Evolutionary conservation across 2,888 invertebrate genomes (phyloP), one percentile per base, ranked within the genome.

Genomic region (Leptinotarsa tumamoca): DNA sequence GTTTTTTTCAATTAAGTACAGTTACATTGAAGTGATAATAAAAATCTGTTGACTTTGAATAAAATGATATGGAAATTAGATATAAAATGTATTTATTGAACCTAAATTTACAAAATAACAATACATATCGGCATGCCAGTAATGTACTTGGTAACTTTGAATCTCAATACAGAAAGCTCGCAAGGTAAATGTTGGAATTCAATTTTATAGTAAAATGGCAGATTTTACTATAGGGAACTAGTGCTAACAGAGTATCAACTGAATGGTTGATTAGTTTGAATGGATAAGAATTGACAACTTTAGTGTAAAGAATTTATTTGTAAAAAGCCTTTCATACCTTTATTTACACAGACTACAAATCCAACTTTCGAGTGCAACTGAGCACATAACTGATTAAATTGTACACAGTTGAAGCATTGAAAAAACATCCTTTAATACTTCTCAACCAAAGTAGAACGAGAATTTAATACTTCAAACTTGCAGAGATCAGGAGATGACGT

Each of bases 271-370:
- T n/a, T 72, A 27, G 15, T 49, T 66, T 58, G 68, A 78, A 78
- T 73, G 56, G 76, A 73, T 43, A 73, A 72, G 66, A 75, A 77
- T 75, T 77, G 68, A 77, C 54, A 63, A 73, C 71, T 76, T 81
- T 78, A 80, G 77, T 81, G 83, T 81, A 83, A 83, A 82, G 78
- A 82, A 88, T 87, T 87, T 86, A 86, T 88, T 87, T 85, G 87
- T 87, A 88, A 87, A 88, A 88, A 88, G 88, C 88, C 87, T 87
- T 88, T 88, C 87, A 88, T 87, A 87, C 86, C 86, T 84, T 85
- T 88, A 88, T 88, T 85, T 88, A 88, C 87, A 85, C 86, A 87
- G 86, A 86, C 85, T 86, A 85, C 82, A 85, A 81, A 83, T 82
- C 82, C 84, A 84, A 81, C 82, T 77, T 83, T 84, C 79, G 83